Percentiles rank a stretch among this genome's conserved stretches.
Conservation (phyloP, 2,113 vertebrate genomes). For the Peromyscus polionotus region DNA sequence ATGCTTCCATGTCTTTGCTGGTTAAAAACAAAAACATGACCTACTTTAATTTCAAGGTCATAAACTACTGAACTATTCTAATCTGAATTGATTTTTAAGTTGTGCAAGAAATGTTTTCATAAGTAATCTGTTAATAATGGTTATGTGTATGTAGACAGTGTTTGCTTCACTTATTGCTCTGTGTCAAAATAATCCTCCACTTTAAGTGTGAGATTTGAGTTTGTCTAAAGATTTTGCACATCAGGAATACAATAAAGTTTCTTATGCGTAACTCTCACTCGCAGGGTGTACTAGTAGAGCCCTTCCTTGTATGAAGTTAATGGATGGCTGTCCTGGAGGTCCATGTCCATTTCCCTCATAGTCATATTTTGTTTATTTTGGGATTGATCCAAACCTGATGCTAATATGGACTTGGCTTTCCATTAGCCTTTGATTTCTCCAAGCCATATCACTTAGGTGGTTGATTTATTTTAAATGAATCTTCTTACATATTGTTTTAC, state of each 20-base stretch:
- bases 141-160: background rate
- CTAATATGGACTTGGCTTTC: background rate
- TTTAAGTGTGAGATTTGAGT: background rate
- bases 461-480: background rate
- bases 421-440: background rate
- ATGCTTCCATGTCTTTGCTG: background rate
- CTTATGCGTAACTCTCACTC: background rate
- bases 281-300: rapidly evolving
- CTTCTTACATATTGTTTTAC: background rate
- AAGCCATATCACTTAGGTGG: background rate
- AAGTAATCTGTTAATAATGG: background rate
- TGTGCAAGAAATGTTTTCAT: background rate
- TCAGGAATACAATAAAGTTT: background rate
- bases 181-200: background rate
- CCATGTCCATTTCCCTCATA: background rate
- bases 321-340: background rate
- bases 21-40: background rate
- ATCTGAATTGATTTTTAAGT: background rate
- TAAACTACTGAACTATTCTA: background rate
- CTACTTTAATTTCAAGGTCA: background rate
- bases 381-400: rapidly evolving
- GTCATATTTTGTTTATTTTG: background rate
- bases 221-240: background rate
- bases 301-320: background rate
- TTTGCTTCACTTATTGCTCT: background rate